Base-by-base conservation (phyloP, 2,113 vertebrate genomes). In the Gopherus evgoodei region DNA sequence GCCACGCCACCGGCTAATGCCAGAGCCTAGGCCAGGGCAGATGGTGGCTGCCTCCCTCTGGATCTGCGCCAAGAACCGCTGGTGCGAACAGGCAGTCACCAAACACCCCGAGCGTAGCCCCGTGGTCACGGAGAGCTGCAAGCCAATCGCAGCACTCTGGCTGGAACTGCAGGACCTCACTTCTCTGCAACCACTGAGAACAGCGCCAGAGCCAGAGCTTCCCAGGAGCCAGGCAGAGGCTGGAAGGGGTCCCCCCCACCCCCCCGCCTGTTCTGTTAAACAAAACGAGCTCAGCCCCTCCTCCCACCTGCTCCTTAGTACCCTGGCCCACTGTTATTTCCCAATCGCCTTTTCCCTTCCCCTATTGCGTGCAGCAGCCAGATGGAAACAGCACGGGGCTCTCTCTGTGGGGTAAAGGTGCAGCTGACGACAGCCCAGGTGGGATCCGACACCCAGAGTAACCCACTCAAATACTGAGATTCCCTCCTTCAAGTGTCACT, bases 41-140 rank as follows among this genome's bases (percentile, higher is more conserved):
- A 57, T 0, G 5, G 91, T 38, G 75, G 21, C 75, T 57, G 87
- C 5, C 10, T 25, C 11, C 24, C 75, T 78, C 75, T 78, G 42
- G 75, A 27, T 1, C 83, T 1, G 0, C 1, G 49, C 50, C 65
- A 81, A 29, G 44, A 59, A 65, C 54, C 25, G 31, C 44, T 5
- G 21, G 35, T 72, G 82, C 54, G 52, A 0, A 0, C 84, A 83
- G 90, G 44, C 4, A 0, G 3, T 11, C 25, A 50, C 42, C 1
- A 1, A 52, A 59, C 0, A 0, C 65, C 25, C 29, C 0, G 38
- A 84, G 83, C 25, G 8, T 8, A 24, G 87, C 1, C 17, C 42
- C 2, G 24, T n/a, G 56, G 29, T 3, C 75, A 84, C 22, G 1
- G 1, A 1, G 31, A 59, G 86, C 84, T 90, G 24, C 31, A 2